Evolutionary conservation across 2,888 invertebrate genomes (phyloP), one percentile per base, ranked within the genome.

Genomic region (Andrena trimmerana): DNA sequence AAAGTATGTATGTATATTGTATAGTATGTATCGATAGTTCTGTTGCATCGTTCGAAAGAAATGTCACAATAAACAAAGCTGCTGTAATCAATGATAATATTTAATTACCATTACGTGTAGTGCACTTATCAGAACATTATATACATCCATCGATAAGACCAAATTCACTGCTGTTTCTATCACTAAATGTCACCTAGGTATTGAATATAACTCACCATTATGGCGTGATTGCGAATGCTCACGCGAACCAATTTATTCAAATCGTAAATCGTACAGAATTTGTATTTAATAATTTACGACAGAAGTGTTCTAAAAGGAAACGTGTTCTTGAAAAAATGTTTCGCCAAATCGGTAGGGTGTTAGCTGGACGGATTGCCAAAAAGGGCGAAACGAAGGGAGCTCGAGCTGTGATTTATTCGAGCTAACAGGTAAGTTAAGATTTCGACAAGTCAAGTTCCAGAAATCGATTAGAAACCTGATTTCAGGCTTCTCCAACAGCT

Each of bases 401-500:
- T 36, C 60, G 52, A 13, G 10, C 10, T 13, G 5, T 33, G 36
- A 76, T 76, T 76, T 69, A 48, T 50, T 24, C 33, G 13, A 29
- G 2, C 27, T 8, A 4, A 4, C 59, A 50, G 29, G 2, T 65
- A 50, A 59, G 42, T 70, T 52, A 68, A 48, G 74, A 74, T 81
- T 81, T 81, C 63, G 69, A 29, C n/a, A 65, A 31, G 10, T n/a
- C 8, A 16, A 20, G 54, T 16, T 13, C 31, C 48, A 63, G 66
- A 75, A 81, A 81, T 83, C 78, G 78, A 81, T 83, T 83, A 81
- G 78, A 83, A 74, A 74, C 70, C 67, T 62, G 73, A 70, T 57
- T 81, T 71, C 59, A 48, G 48, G 16, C 20, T 36, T 42, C 73
- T 60, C 31, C 4, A 2, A 13, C n/a, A 24, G 60, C 24, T 59